Conservation (phyloP, 2,113 vertebrate genomes). For the Orycteropus afer region DNA sequence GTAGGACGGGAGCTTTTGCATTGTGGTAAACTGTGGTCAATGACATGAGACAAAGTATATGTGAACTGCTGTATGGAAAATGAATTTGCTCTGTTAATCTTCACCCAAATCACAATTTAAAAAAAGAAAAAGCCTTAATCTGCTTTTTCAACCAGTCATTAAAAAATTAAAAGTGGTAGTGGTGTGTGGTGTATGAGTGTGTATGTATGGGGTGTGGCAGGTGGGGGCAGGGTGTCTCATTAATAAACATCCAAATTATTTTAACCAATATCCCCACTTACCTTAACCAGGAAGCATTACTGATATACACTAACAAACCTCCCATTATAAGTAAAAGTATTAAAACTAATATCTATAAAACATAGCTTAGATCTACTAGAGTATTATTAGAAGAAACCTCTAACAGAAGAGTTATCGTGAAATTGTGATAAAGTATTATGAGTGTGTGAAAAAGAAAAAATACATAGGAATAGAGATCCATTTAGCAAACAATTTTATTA, state of each 20-base stretch:
- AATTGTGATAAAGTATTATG: background rate
- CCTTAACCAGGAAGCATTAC: conserved; percentile 20
- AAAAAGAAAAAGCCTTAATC: too few relatives aligned
- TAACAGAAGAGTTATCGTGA: background rate
- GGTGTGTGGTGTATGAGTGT: too few relatives aligned
- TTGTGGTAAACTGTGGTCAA: too few relatives aligned
- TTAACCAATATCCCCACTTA: background rate
- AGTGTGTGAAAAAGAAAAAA: background rate
- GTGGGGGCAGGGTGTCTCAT: background rate
- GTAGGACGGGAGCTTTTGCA: too few relatives aligned
- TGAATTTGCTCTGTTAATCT: too few relatives aligned
- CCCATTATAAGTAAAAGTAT: background rate
- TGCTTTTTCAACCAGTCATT: conserved; percentile 13
- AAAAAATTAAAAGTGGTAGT: background rate
- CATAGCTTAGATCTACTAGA: background rate
- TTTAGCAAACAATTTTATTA: background rate
- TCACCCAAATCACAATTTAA: too few relatives aligned
- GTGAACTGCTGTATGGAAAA: too few relatives aligned
- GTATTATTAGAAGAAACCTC: background rate
- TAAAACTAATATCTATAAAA: conserved; percentile 5
- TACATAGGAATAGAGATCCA: background rate
- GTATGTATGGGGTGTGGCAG: too few relatives aligned
- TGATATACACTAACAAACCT: background rate
- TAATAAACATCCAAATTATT: background rate
- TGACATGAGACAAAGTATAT: too few relatives aligned